These are phyloP conservation scores for Callimorpha dominula DNA, from an alignment of 2,888 invertebrate species.

Conservation along the genomic window DNA sequence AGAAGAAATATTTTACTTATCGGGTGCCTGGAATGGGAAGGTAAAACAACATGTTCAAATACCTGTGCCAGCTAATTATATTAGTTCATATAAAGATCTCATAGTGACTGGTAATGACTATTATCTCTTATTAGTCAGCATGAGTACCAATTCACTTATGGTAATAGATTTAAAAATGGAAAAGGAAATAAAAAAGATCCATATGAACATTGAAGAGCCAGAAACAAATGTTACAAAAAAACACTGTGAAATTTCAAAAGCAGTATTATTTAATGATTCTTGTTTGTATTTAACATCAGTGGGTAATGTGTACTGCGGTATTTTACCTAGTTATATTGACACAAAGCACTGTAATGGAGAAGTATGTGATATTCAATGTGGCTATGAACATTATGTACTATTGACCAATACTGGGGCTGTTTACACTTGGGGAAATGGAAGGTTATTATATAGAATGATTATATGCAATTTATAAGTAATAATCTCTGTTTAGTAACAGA, in stretches of 20 bases:
- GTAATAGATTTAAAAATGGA: slow-evolving; percentile 61
- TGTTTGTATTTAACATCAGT: slow-evolving; percentile 66
- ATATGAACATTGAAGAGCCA: slow-evolving; percentile 59
- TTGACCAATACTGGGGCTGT: slow-evolving; percentile 90
- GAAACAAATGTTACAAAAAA: slow-evolving; percentile 54
- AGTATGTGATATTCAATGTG: slow-evolving; percentile 90
- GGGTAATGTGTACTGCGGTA: slow-evolving; percentile 82
- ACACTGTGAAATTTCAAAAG: slow-evolving; percentile 60
- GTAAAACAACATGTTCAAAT: slow-evolving; percentile 61
- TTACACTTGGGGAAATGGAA: slow-evolving; percentile 94
- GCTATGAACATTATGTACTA: slow-evolving; percentile 93
- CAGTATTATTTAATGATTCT: slow-evolving; percentile 58
- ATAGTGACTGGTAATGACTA: slow-evolving; percentile 72
- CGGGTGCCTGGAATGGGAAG: slow-evolving; percentile 68
- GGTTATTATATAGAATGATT: slow-evolving; percentile 79
- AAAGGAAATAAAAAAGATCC: slow-evolving; percentile 55
- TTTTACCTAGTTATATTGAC: slow-evolving; percentile 88
- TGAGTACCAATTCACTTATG: slow-evolving; percentile 59
- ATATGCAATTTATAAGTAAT: slow-evolving; percentile 18
- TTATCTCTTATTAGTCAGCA: slow-evolving; percentile 60
- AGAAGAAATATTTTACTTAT: slow-evolving; percentile 60
- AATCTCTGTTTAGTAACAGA: background rate
- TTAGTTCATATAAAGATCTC: slow-evolving; percentile 45
- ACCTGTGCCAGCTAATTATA: slow-evolving; percentile 58
- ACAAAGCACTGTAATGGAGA: slow-evolving; percentile 82